Evolutionary conservation across 2,113 vertebrate genomes (phyloP), one percentile per base, ranked within the genome.

Genomic region (Lepus americanus): DNA sequence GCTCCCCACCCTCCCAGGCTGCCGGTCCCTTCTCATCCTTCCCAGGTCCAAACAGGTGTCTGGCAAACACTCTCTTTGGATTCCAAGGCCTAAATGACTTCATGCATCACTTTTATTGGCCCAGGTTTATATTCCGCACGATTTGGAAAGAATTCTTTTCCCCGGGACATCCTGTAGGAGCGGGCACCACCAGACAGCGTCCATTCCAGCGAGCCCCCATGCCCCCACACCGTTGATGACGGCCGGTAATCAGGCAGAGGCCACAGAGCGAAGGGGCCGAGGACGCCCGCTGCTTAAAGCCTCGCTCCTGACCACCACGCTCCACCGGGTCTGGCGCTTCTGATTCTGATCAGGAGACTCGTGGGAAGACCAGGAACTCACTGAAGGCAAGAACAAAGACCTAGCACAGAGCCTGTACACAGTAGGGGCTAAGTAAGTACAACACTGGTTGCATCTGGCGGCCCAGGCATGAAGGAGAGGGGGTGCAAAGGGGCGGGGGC

Each of bases 381-480:
- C 76, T 49, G 76, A 95, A 95, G 94, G 89, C 94, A 89, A 92
- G 87, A 94, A 83, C 61, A 9, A 84, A 89, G 70, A 61, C 70
- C 80, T 90, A 92, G 81, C 77, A 1, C 82, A 14, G 64, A 59
- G 13, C 67, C 22, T 22, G 51, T 9, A 49, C 9, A 4, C 31
- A 14, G 25, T 7, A 23, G 77, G 69, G 89, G 36, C 90, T 80
- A 63, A 91, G 83, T 6, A 72, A 79, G 49, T 36, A 22, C 86
- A 25, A 19, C 22, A 16, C 31, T 25, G 16, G 31, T 25, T 4
- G 76, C 90, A 67, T 11, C 23, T 12, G 33, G 19, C 31, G 10
- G 39, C 27, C 51, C 31, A 0, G 14, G 27, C 67, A 2, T 27
- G 0, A 29, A 63, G 33, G 39, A 51, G n/a, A 87, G 73, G 67